These are phyloP conservation scores for Ruditapes philippinarum DNA, from an alignment of 1,140 invertebrate species.

Conservation along the genomic window DNA sequence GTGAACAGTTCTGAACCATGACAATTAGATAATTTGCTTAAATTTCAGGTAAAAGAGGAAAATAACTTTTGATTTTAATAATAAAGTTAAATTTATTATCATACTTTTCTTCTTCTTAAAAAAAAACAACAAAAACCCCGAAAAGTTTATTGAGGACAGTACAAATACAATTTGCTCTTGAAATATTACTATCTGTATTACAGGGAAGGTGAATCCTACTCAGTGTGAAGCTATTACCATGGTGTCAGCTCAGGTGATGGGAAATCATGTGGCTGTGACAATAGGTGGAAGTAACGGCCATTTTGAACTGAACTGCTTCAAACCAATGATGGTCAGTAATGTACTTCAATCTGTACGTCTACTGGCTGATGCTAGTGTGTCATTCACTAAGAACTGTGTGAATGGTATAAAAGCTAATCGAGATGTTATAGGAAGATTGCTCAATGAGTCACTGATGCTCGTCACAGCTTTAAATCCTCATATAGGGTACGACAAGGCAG, in stretches of 20 bases:
- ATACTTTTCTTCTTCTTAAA: no score
- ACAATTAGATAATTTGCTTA: no score
- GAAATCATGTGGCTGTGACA: conserved; percentile 98
- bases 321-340: conserved; percentile 99
- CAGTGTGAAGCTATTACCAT: conserved; percentile 99
- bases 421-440: conserved; percentile 93
- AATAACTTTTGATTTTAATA: no score
- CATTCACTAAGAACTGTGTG: conserved; percentile 98
- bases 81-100: no score
- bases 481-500: conserved; percentile 99
- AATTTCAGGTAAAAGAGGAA: no score
- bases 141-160: no score
- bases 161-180: no score
- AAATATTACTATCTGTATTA: no score
- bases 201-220: conserved; percentile 99
- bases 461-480: conserved; percentile 99
- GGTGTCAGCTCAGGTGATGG: conserved; percentile 99
- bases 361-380: conserved; percentile 93
- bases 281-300: conserved; percentile 99
- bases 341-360: conserved; percentile 96
- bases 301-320: conserved; percentile 99
- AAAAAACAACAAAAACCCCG: no score
- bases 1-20: no score
- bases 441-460: conserved; percentile 99
- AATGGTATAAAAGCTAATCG: conserved; percentile 95